Evolutionary conservation across 2,797 vertebrate genomes (phyloP).

Genomic region (Schizothorax lantsangensis): DNA sequence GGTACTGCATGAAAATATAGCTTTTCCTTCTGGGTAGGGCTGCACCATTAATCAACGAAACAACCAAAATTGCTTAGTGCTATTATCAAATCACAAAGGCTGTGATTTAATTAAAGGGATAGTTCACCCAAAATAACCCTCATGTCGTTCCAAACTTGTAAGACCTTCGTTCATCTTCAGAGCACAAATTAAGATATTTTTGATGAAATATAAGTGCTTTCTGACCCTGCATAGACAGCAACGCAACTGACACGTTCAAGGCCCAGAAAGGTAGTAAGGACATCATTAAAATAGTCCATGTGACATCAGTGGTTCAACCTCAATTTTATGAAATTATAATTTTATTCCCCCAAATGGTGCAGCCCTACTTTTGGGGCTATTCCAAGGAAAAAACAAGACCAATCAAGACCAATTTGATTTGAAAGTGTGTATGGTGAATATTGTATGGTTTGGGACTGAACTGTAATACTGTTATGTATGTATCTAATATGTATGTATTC

Average conservation of each 20-base stretch:
- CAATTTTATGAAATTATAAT: too few species aligned
- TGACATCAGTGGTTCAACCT: too few species aligned
- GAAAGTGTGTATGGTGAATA: background rate
- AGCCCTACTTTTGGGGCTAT: too few species aligned
- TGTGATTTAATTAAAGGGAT: background rate
- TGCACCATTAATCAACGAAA: background rate
- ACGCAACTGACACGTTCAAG: too few species aligned
- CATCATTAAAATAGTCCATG: too few species aligned
- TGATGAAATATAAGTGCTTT: too few species aligned
- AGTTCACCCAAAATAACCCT: background rate
- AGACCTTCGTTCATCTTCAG: too few species aligned
- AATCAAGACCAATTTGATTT: background rate
- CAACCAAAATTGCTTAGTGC: background rate
- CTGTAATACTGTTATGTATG: background rate
- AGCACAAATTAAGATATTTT: too few species aligned
- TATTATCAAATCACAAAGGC: background rate
- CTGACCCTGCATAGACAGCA: too few species aligned
- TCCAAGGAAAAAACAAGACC: background rate
- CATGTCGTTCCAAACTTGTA: too few species aligned
- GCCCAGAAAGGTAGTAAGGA: too few species aligned
- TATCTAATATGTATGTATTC: conserved; percentile 21
- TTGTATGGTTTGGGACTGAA: background rate
- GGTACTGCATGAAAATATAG: conserved; percentile 69
- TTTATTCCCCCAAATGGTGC: too few species aligned
- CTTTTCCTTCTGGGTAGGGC: background rate